phyloP scores from a whole-genome alignment of 2,888 invertebrate genomes.

The Endomychus coccineus region DNA sequence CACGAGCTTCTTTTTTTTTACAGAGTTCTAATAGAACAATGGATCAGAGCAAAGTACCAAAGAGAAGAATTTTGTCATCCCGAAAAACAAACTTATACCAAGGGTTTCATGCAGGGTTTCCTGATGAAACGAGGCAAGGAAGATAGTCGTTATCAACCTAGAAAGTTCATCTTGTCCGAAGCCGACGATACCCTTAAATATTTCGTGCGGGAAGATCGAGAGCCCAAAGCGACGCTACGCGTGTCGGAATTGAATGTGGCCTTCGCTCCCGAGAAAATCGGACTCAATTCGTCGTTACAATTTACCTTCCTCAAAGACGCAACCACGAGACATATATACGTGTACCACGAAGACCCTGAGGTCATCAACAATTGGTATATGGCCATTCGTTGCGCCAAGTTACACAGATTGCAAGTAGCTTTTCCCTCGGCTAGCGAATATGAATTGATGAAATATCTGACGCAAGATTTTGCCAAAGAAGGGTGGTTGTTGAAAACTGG shows the following conservation, averaged over 20 bases:
- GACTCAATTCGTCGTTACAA: conserved; percentile 66
- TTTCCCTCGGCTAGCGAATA: conserved; percentile 69
- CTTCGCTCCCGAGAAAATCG: conserved; percentile 76
- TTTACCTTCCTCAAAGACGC: conserved; percentile 80
- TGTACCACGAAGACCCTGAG: conserved; percentile 80
- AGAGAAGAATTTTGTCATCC: conserved; percentile 79
- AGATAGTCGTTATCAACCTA: conserved; percentile 72
- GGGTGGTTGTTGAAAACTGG: conserved; percentile 89
- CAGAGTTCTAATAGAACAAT: conserved; percentile 82
- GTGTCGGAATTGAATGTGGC: conserved; percentile 78
- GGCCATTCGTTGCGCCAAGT: conserved; percentile 68
- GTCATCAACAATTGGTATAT: conserved; percentile 74
- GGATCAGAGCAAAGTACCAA: conserved; percentile 87
- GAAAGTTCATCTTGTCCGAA: conserved; percentile 77
- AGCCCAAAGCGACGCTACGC: conserved; percentile 74
- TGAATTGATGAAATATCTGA: conserved; percentile 64
- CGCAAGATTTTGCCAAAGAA: conserved; percentile 77
- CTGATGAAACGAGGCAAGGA: conserved; percentile 86
- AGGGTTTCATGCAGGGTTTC: conserved; percentile 76
- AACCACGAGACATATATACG: conserved; percentile 77
- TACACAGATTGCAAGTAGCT: conserved; percentile 75
- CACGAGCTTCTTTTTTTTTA: conserved; percentile 8
- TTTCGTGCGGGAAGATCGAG: conserved; percentile 65
- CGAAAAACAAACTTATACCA: conserved; percentile 71
- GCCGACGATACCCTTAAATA: conserved; percentile 74